Base-by-base conservation (phyloP, 2,888 invertebrate species). In the Cataglyphis rosenhaueri region DNA sequence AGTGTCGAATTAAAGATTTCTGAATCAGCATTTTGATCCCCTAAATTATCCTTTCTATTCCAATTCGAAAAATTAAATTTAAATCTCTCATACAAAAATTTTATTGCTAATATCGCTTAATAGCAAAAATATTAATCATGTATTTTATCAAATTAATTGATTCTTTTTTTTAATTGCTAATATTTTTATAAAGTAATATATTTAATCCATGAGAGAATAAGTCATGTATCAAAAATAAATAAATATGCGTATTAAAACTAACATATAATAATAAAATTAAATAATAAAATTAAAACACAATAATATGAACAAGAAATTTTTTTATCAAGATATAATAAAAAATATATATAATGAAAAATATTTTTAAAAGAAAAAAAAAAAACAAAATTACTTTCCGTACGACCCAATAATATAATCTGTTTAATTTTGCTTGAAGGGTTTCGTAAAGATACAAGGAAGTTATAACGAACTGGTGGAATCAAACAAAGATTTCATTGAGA, bases 371-470 rank as follows among this genome's bases (percentile, higher is more conserved):
- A 29, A 3, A 29, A 29, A 29, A 25, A 25, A 29, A 29, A 29
- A 29, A 29, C 29, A 2, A 29, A 29, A 29, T 29, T 29, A 29
- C 29, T 29, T 29, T 29, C 0, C 29, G 2, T 2, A 29, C 29
- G 29, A 29, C 29, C 29, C 29, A 29, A 29, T 29, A 25, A 25
- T 25, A 3, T n/a, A 6, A 35, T 35, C 5, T n/a, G 1, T 59
- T 61, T 18, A 21, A 32, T 62, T 59, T 44, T 35, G 0, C n/a
- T 78, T 9, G 3, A 78, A 90, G 90, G 90, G 90, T 18, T 75
- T 12, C 21, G 21, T 90, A 12, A 84, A 55, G n/a, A 84, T 84
- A 84, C 62, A 84, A 64, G 89, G 90, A 12, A 70, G 66, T 0
- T 88, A 88, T 21, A 61, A 76, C 0, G 70, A 87, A 18, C 15